Evolutionary conservation across 2,797 vertebrate genomes (phyloP).

Genomic region (Salarias fasciatus): DNA sequence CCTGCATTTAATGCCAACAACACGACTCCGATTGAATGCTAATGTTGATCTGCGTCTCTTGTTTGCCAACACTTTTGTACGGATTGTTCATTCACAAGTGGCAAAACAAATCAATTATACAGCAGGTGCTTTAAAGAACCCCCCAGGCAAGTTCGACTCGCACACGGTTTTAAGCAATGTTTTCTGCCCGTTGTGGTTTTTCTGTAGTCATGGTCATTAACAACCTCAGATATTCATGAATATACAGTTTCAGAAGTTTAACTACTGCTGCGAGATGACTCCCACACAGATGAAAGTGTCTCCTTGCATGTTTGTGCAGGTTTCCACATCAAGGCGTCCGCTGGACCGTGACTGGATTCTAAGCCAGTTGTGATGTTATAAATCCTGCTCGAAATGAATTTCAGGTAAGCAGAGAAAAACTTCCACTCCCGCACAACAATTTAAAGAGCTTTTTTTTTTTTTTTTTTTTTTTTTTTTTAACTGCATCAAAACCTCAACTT

Average conservation of each 20-base stretch:
- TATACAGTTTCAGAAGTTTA: constrained; percentile 1
- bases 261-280: background rate
- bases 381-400: no score
- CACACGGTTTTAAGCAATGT: background rate
- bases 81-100: constrained; percentile 13
- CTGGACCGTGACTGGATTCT: no score
- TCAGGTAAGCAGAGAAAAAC: no score
- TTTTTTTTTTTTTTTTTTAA: no score
- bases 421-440: no score
- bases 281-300: background rate
- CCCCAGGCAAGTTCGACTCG: background rate
- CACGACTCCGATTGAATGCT: constrained; percentile 10
- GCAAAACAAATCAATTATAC: constrained; percentile 28
- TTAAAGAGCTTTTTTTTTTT: no score
- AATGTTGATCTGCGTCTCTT: constrained; percentile 4
- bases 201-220: no score
- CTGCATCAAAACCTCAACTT: no score
- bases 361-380: no score
- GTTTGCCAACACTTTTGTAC: constrained; percentile 17
- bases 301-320: background rate
- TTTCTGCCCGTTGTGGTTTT: background rate
- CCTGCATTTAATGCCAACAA: constrained; percentile 1
- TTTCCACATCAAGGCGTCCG: constrained; percentile 1
- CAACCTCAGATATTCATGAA: background rate
- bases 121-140: constrained; percentile 4